Percentiles rank a stretch among this genome's conserved stretches.
Evolutionary conservation across 64 coral and sea anemone species (phyloP).

Genomic region (Astreopora myriophthalma): DNA sequence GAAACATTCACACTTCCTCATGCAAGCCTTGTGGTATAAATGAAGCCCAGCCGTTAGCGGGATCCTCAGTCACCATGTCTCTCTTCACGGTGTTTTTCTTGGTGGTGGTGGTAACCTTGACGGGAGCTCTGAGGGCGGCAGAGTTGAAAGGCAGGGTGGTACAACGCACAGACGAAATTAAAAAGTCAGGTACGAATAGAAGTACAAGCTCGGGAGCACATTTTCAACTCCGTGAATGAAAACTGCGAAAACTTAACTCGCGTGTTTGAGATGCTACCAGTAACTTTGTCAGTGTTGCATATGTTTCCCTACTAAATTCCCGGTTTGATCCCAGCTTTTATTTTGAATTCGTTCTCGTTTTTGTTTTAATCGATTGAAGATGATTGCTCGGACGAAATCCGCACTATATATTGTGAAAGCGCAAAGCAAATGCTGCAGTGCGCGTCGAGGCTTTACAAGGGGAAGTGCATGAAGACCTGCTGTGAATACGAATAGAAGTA

Average conservation of each 20-base stretch:
- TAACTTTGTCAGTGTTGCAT: no score
- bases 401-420: no score
- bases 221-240: not conserved
- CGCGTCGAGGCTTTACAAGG: not conserved
- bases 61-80: not conserved
- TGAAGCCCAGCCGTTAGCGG: not conserved
- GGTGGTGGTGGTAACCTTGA: not conserved
- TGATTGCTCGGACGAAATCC: no score
- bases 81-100: not conserved
- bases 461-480: not conserved
- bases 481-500: not conserved
- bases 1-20: not conserved
- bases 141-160: not conserved
- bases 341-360: not conserved
- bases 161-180: not conserved
- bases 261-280: no score
- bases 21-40: not conserved
- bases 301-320: no score
- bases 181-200: slow-evolving; percentile 13
- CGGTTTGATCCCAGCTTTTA: not conserved
- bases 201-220: no score
- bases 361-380: no score
- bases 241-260: no score
- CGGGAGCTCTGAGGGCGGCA: not conserved
- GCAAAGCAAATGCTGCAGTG: not conserved